phyloP scores from a whole-genome alignment of 30 jellyfish, hydroid and myxozoan genomes.

The Aurelia aurita region DNA sequence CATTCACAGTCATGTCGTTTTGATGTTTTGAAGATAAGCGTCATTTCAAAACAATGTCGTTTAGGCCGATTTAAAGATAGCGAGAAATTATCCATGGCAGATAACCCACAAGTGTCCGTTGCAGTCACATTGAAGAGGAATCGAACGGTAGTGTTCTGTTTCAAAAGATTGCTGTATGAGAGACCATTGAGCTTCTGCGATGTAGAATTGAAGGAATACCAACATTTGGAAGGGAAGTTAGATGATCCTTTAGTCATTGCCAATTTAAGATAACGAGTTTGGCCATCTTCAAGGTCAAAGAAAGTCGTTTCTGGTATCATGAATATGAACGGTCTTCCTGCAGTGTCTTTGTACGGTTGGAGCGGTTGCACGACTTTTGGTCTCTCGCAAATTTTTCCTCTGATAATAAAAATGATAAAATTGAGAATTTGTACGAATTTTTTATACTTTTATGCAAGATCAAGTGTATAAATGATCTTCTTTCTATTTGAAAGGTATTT shows the following conservation, averaged over 20 bases:
- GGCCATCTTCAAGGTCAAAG: constrained; percentile 92
- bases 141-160: not conserved
- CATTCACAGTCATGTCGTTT: constrained; percentile 45
- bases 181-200: constrained; percentile 44
- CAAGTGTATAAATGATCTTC: no score
- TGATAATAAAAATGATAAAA: not conserved
- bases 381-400: constrained; percentile 8
- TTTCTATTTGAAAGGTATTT: no score
- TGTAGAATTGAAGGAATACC: constrained; percentile 53
- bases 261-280: constrained; percentile 38
- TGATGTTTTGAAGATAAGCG: constrained; percentile 21
- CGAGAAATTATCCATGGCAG: constrained; percentile 44
- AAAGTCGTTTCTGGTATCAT: constrained; percentile 71
- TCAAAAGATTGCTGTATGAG: constrained; percentile 35
- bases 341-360: constrained; percentile 1
- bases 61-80: constrained; percentile 18
- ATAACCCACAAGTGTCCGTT: constrained; percentile 29
- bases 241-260: not conserved
- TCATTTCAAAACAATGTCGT: constrained; percentile 68
- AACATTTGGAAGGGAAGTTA: constrained; percentile 17
- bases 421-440: no score
- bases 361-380: constrained; percentile 45
- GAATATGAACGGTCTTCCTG: constrained; percentile 48
- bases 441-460: no score
- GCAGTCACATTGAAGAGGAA: constrained; percentile 36